Conservation (phyloP, 92 coral and sea anemone species). For the Phenganax stokvisi region DNA sequence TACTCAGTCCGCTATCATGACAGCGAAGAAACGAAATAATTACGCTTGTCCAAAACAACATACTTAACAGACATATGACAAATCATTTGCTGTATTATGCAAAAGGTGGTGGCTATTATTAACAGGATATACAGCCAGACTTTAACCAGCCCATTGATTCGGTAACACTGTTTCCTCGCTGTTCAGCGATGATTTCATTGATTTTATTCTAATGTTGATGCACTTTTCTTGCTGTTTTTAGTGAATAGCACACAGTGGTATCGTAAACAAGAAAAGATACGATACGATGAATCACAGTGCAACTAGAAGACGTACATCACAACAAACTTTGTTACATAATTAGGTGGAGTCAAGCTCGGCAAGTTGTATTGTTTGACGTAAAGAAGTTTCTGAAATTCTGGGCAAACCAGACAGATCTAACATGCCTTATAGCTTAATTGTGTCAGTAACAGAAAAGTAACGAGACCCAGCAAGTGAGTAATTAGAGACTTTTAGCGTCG, state of each 20-base stretch:
- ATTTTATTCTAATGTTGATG: background rate
- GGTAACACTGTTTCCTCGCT: constrained; percentile 15
- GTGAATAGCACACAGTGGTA: constrained; percentile 21
- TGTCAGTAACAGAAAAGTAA: too few species aligned
- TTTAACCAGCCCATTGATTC: background rate
- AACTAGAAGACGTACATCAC: background rate
- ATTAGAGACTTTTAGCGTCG: too few species aligned
- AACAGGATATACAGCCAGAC: background rate
- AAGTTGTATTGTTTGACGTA: background rate
- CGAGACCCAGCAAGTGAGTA: too few species aligned
- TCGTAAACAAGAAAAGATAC: constrained; percentile 16
- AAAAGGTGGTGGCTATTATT: background rate
- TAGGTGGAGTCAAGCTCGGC: constrained; percentile 8
- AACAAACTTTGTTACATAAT: constrained; percentile 1
- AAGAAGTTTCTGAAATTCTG: background rate
- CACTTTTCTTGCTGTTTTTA: constrained; percentile 22
- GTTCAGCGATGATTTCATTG: background rate
- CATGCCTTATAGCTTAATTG: background rate
- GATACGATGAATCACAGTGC: constrained; percentile 17
- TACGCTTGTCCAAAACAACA: constrained; percentile 14
- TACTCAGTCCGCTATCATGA: constrained; percentile 8
- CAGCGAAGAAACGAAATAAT: constrained; percentile 4
- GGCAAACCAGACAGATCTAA: background rate
- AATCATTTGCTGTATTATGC: background rate
- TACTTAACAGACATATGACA: constrained; percentile 9